Percentiles rank a stretch among this genome's conserved stretches.
Evolutionary conservation across 2,113 vertebrate genomes (phyloP).

Genomic region (Ibidorhyncha struthersii): DNA sequence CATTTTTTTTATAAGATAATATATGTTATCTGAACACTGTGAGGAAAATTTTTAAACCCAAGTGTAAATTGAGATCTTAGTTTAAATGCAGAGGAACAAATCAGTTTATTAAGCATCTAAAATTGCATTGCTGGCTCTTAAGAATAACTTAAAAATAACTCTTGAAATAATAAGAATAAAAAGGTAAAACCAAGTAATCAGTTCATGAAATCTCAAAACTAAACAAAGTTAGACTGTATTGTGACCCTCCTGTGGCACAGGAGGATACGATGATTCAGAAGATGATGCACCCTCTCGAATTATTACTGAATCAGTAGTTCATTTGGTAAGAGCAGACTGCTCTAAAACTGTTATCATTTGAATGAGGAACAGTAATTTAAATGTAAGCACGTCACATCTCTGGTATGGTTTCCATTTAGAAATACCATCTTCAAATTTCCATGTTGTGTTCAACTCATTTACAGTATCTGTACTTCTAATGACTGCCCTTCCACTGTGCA

Average conservation of each 20-base stretch:
- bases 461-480: not conserved
- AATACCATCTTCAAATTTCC: not conserved
- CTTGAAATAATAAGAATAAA: too few species aligned
- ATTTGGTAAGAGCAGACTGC: conserved; percentile 40
- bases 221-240: not conserved
- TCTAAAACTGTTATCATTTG: not conserved
- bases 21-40: not conserved
- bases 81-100: not conserved
- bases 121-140: not conserved
- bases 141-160: not conserved
- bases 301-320: conserved; percentile 38
- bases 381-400: not conserved
- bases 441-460: not conserved
- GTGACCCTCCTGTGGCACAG: not conserved
- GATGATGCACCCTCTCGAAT: not conserved
- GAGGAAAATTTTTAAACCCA: not conserved
- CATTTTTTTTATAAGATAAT: not conserved
- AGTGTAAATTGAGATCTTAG: not conserved
- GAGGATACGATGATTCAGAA: not conserved
- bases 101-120: not conserved
- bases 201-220: not conserved
- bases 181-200: not conserved
- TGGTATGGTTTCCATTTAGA: not conserved
- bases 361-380: not conserved
- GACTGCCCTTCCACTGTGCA: not conserved